phyloP scores from a whole-genome alignment of 2,113 vertebrate species.

The Saccopteryx leptura region DNA sequence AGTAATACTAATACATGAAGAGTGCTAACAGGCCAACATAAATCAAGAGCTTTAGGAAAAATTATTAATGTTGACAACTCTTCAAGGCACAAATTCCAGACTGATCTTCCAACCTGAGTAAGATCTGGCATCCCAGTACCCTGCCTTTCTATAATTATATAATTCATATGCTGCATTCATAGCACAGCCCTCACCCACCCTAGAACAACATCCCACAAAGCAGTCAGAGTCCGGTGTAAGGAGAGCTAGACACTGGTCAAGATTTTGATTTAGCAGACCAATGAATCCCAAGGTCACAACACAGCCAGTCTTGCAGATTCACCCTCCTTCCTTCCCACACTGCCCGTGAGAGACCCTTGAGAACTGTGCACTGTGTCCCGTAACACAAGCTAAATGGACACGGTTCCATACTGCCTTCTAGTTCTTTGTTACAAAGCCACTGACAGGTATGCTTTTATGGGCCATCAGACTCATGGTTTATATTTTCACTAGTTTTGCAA shows the following conservation, averaged over 20 bases:
- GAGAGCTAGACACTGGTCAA: neutral
- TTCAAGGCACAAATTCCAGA: neutral
- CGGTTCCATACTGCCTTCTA: constrained; percentile 72
- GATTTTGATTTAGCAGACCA: neutral
- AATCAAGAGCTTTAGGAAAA: neutral
- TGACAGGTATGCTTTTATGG: constrained; percentile 68
- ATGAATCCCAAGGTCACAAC: neutral
- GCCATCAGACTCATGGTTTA: constrained; percentile 76
- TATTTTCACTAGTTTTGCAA: constrained; percentile 22
- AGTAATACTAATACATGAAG: neutral
- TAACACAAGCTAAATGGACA: neutral
- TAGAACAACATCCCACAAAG: neutral
- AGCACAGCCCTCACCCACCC: neutral
- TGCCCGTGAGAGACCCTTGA: neutral
- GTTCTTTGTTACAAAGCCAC: constrained; percentile 77
- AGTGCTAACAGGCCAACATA: neutral
- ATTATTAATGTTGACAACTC: neutral
- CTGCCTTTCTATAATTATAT: neutral
- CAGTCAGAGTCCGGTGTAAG: neutral
- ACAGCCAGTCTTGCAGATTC: neutral
- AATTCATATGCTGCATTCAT: neutral
- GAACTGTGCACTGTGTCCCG: neutral
- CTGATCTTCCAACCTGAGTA: neutral
- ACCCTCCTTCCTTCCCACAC: neutral
- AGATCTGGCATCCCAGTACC: neutral